A percentile compares a stretch with the other conserved stretches of the same genome.
Conservation (phyloP, 2,888 invertebrate genomes). For the Autographa pulchrina region DNA sequence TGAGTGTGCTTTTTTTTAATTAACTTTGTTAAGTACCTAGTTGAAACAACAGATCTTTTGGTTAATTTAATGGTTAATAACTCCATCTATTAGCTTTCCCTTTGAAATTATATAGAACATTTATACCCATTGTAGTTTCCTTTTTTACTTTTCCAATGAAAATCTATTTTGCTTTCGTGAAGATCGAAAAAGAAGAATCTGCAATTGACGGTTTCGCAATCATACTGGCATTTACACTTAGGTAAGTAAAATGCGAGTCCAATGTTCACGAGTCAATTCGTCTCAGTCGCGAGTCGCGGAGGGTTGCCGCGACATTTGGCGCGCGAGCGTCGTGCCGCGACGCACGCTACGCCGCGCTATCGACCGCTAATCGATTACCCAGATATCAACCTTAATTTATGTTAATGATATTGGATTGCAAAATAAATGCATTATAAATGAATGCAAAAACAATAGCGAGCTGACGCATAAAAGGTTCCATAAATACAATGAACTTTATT, state of each 20-base stretch:
- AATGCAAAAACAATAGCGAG: slow-evolving; percentile 38
- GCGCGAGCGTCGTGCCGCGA: slow-evolving; percentile 59
- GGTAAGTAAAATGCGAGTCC: slow-evolving; percentile 38
- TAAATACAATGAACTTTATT: slow-evolving; percentile 37
- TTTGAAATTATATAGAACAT: too few relatives aligned
- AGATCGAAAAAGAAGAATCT: background rate
- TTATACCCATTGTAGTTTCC: background rate
- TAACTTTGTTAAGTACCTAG: background rate
- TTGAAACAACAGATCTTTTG: background rate
- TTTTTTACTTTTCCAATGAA: background rate
- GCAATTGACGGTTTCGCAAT: slow-evolving; percentile 39
- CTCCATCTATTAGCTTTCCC: background rate
- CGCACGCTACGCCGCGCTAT: slow-evolving; percentile 54
- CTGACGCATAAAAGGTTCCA: slow-evolving; percentile 33
- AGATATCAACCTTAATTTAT: slow-evolving; percentile 53
- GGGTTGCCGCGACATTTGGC: slow-evolving; percentile 70
- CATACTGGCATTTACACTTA: slow-evolving; percentile 21
- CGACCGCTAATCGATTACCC: slow-evolving; percentile 66
- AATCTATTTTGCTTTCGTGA: background rate
- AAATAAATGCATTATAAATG: slow-evolving; percentile 25
- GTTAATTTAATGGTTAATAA: background rate
- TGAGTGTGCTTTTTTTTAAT: background rate
- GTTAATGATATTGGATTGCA: slow-evolving; percentile 51
- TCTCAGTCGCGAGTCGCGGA: slow-evolving; percentile 58
- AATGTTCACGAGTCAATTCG: slow-evolving; percentile 56